Base-by-base conservation (phyloP, 2,113 vertebrate species). In the Psilopogon haemacephalus region DNA sequence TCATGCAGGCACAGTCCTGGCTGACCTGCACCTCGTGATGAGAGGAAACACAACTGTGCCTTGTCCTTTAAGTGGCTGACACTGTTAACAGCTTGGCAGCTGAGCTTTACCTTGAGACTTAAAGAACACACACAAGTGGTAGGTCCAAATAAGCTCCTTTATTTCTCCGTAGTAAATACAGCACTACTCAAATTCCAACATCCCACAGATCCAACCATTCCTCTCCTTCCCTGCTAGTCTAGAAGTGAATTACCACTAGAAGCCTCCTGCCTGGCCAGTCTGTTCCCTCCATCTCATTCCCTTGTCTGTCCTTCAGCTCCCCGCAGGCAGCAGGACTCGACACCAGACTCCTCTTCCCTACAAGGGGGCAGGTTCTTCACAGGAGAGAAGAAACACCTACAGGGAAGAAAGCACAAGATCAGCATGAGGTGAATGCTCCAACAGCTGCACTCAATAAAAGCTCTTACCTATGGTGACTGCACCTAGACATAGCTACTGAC, bases 341-440 rank as follows among this genome's bases (percentile, higher is more conserved):
- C 35, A 71, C 46, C 56, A 32, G 6, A 7, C 46, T 83, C 52
- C 54, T 64, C 33, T 46, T 88, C 32, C 71, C 73, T 76, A 18
- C 1, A 0, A n/a, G 37, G 13, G 56, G 2, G 12, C 12, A 8
- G 64, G 20, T 33, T 67, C 95, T 79, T 97, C 96, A 97, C 87
- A 97, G 59, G 68, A 97, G 97, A 65, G 96, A 94, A 70, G 96
- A 72, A 88, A 97, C 91, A 82, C 97, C 97, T 97, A 24, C 17
- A 55, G 38, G 30, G 37, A 17, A 69, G 14, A 32, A 86, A 79
- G 5, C 18, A 68, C 3, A 68, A 50, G 12, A 10, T 84, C 48
- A 85, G 58, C 18, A 74, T 42, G 12, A 60, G 42, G 2, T 23
- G 5, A 11, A 1, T 0, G 0, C 20, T 67, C n/a, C 52, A 90